Evolutionary conservation across 2,888 invertebrate genomes (phyloP), one percentile per base, ranked within the genome.

Genomic region (Dione vanillae): DNA sequence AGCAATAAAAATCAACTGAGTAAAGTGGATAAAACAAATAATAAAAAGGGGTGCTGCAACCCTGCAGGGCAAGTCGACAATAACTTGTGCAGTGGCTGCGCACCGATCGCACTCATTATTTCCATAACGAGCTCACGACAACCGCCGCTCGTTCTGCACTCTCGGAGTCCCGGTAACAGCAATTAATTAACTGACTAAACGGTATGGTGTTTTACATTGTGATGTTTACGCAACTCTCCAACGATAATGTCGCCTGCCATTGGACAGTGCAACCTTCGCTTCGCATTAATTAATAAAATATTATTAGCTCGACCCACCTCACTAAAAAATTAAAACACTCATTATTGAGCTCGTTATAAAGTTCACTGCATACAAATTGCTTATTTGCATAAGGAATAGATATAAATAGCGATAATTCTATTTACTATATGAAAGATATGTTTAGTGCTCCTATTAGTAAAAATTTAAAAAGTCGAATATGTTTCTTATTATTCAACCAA

Each of bases 171-270:
- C 87, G 85, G 88, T 86, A 86, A 85, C 85, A 82, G 83, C 87
- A 92, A 93, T 92, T 92, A 92, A 92, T 92, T 92, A 92, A 89
- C 90, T 84, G 85, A 87, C 91, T 92, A 92, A 92, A 92, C 91
- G 90, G 83, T 90, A 91, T 89, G 89, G 86, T 90, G 92, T 91
- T 92, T 88, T 89, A 92, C 90, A 91, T 89, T 89, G 80, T 90
- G 86, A 89, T 92, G 90, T 92, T 92, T 91, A 89, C 92, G 85
- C 84, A 87, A 85, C 92, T 88, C 92, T 93, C 90, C 85, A 87
- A 81, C 85, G 86, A 89, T 89, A 89, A 90, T 92, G 91, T 92
- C 88, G 83, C 84, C 81, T 81, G 83, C 84, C 83, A 83, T 84
- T 86, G 87, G 89, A 88, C 89, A 88, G 81, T 79, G 82, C 84